A percentile compares a stretch with the other conserved stretches of the same genome.
Conservation (phyloP, 2,113 vertebrate genomes). For the Thamnaconus septentrionalis region DNA sequence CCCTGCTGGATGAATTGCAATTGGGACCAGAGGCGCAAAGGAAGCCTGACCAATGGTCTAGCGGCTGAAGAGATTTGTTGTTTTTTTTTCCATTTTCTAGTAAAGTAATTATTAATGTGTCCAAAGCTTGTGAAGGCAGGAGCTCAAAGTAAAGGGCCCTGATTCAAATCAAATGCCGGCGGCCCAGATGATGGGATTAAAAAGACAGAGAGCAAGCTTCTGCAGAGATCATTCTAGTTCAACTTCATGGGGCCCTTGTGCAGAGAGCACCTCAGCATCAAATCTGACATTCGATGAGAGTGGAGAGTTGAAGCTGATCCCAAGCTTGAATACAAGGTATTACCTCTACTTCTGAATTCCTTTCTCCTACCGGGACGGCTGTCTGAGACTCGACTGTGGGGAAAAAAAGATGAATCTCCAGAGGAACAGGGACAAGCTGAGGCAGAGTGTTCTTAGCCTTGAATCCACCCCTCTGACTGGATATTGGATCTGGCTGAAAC, state of each 20-base stretch:
- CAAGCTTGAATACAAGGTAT: no score
- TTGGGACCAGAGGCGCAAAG: background rate
- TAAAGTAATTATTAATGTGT: no score
- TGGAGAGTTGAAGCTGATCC: no score
- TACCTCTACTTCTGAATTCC: no score
- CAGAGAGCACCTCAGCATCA: background rate
- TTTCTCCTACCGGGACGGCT: background rate
- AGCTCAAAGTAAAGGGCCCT: background rate
- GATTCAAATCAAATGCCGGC: background rate
- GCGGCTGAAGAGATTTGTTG: background rate
- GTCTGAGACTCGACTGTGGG: background rate
- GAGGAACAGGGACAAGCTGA: slow-evolving; percentile 1
- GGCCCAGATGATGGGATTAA: background rate
- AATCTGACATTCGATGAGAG: background rate
- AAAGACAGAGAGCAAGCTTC: no score
- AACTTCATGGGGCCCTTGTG: background rate
- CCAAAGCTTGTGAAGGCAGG: background rate
- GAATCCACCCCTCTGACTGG: slow-evolving; percentile 5
- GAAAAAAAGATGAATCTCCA: no score
- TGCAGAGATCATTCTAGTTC: background rate
- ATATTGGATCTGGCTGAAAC: slow-evolving; percentile 30
- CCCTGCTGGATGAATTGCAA: slow-evolving; percentile 42
- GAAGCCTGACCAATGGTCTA: background rate
- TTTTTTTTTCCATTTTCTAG: no score
- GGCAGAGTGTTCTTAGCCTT: background rate